Base-by-base conservation (phyloP, 2,888 invertebrate genomes). In the Hypolimnas misippus region DNA sequence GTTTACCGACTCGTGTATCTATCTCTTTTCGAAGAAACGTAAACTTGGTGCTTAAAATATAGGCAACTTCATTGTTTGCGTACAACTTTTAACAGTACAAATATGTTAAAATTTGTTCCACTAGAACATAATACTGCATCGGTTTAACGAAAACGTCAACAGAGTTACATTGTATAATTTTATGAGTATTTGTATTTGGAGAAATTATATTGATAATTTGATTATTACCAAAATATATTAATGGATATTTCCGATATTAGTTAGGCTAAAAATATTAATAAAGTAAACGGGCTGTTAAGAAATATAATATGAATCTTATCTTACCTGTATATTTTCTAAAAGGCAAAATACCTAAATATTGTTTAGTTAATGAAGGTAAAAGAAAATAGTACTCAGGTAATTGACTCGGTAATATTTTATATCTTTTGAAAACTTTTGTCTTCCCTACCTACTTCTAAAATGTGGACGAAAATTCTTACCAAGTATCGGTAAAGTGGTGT, bases 401-500 rank as follows among this genome's bases (percentile, higher is more conserved):
- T 38, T 38, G 35, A n/a, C 16, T 29, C 4, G 7, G 7, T 29
- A 49, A 52, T 35, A 52, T 35, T 35, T 21, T 33, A 59, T 46
- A 35, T 4, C 53, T 25, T 21, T 46, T 35, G n/a, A 53, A 72
- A 70, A 73, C 70, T 75, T 77, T 75, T 76, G 72, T 74, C 74
- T 75, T 71, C 70, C 21, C 73, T 73, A 76, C 21, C 73, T 73
- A 76, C 74, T 73, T 71, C 66, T 68, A 67, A 74, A 75, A 78
- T 73, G 74, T 76, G 67, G 17, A 60, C 60, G 68, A 58, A 70
- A 78, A 77, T 70, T 79, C 77, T 68, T 59, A 53, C 70, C 67
- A 77, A 80, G 76, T 82, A 82, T 71, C 70, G 70, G 65, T 68
- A 67, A 62, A 70, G 65, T 68, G 72, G 76, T 83, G 81, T 83